Evolutionary conservation across 2,888 invertebrate species (phyloP), one percentile per base, ranked within the genome.

Genomic region (Muscina levida): DNA sequence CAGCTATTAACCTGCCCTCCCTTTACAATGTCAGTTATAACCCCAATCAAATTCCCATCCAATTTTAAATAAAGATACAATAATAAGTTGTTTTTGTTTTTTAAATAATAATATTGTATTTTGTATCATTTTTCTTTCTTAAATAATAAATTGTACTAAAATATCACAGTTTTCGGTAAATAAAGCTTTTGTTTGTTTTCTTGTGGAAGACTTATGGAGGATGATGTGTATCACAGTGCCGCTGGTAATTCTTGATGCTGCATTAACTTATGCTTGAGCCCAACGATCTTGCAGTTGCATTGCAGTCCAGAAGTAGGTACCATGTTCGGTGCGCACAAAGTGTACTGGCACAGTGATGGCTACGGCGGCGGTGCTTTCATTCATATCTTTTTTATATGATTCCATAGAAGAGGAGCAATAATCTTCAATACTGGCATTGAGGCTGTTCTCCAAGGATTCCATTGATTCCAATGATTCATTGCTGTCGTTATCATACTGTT

Each of bases 261-360:
- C 19, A 19, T 5, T 8, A 1, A 53, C 51, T 92, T 91, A 95
- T 84, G 94, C 94, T 91, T 95, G 94, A 19, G 94, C 94, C 94
- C 94, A 95, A 88, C 94, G 91, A 91, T 92, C 91, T 72, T 86
- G 84, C 75, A 83, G 17, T 59, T 85, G 85, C 57, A 93, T 93
- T 53, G 94, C 93, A 65, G 95, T 95, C 95, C 95, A 96, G 92
- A 95, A 95, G 92, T 96, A 95, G 81, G 95, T 95, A 83, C 95
- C 95, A 84, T 95, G 95, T 85, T 94, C 93, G 39, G 95, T 95
- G 88, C 94, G 92, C 22, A 95, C 94, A 90, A 95, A 95, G 91
- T 95, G 94, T 15, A 95, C 95, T 2, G 95, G 95, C 26, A 90
- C 87, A 59, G 86, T 84, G 56, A 51, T 84, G 83, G 88, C 77